Conservation (phyloP, 2,888 invertebrate species). For the Ceriagrion tenellum region DNA sequence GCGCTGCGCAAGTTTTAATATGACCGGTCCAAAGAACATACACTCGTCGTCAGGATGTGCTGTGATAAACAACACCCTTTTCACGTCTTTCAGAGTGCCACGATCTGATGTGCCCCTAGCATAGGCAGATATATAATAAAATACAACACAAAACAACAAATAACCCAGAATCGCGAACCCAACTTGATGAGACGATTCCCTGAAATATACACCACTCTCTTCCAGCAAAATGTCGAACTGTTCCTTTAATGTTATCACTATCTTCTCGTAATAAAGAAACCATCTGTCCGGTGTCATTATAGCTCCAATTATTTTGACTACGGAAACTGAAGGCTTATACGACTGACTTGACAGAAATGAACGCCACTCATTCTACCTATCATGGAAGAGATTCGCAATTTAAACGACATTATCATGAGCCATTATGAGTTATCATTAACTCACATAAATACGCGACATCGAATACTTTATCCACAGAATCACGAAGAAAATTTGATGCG, state of each 20-base stretch:
- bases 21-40: slow-evolving; percentile 98
- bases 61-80: slow-evolving; percentile 88
- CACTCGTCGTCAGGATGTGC: slow-evolving; percentile 99
- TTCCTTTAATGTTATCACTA: slow-evolving; percentile 37
- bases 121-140: slow-evolving; percentile 76
- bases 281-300: slow-evolving; percentile 54
- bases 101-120: slow-evolving; percentile 77
- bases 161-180: slow-evolving; percentile 79
- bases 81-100: slow-evolving; percentile 79
- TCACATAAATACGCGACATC: neutral
- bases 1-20: slow-evolving; percentile 84
- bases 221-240: slow-evolving; percentile 69
- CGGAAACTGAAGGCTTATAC: neutral
- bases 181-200: slow-evolving; percentile 81
- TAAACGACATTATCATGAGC: neutral
- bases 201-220: slow-evolving; percentile 76
- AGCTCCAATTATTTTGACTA: slow-evolving; percentile 3
- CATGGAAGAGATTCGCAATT: neutral
- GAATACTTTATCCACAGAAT: neutral
- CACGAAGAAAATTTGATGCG: neutral
- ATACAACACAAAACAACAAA: slow-evolving; percentile 80
- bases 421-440: neutral
- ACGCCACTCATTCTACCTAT: neutral
- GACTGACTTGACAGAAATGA: neutral
- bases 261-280: slow-evolving; percentile 45